phyloP scores from a whole-genome alignment of 2,888 invertebrate species.

The Bruchidius siliquastri region DNA sequence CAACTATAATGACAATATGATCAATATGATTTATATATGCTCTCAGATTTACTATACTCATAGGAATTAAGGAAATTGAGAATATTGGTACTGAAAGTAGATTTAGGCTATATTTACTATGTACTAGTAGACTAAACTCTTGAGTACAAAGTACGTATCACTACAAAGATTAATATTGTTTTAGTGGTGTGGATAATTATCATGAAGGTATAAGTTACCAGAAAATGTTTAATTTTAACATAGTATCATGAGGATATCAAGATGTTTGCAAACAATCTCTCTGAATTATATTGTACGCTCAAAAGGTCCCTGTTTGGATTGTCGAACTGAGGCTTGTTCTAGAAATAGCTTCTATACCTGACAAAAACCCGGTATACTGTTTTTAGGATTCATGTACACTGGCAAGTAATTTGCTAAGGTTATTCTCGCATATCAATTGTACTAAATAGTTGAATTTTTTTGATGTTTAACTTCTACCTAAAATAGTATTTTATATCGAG shows the following conservation, averaged over 20 bases:
- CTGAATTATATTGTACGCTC: neutral
- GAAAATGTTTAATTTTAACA: neutral
- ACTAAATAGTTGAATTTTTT: too few relatives aligned
- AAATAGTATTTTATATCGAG: too few relatives aligned
- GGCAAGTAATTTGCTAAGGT: too few relatives aligned
- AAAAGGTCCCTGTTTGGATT: neutral
- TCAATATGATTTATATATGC: neutral
- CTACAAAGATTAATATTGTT: neutral
- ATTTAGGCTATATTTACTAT: neutral
- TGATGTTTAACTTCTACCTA: too few relatives aligned
- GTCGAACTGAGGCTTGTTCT: too few relatives aligned
- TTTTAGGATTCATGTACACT: too few relatives aligned
- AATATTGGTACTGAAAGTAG: neutral
- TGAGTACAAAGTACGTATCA: neutral
- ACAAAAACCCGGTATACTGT: too few relatives aligned
- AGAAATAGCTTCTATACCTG: too few relatives aligned
- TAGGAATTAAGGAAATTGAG: neutral
- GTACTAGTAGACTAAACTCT: neutral
- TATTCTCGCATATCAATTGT: too few relatives aligned
- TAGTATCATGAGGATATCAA: neutral
- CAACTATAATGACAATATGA: neutral
- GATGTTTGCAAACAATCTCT: neutral
- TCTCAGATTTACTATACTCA: neutral
- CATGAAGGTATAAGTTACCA: neutral
- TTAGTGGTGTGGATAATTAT: neutral